Conservation (phyloP, 2,888 invertebrate genomes). For the Drosophila limbata region DNA sequence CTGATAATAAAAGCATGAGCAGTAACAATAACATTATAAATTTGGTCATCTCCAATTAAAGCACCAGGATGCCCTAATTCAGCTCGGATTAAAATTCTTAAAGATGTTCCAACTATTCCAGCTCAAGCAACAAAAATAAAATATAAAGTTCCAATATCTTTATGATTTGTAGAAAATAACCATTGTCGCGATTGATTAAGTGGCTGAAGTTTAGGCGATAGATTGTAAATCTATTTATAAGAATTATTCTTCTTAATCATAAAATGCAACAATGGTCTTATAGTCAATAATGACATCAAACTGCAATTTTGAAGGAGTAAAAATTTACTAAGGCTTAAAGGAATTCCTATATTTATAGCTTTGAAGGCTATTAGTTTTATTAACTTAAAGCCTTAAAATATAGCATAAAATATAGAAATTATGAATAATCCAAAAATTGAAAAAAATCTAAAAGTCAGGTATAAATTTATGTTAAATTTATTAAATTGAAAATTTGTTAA, state of each 20-base stretch:
- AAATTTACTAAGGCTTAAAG: slow-evolving; percentile 87
- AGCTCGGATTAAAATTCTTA: slow-evolving; percentile 58
- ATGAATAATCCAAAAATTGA: slow-evolving; percentile 76
- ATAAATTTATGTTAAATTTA: slow-evolving; percentile 72
- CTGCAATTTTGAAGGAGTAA: slow-evolving; percentile 88
- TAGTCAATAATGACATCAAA: slow-evolving; percentile 87
- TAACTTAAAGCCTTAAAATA: slow-evolving; percentile 59
- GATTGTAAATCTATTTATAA: slow-evolving; percentile 89
- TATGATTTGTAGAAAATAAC: slow-evolving; percentile 90
- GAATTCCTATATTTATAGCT: slow-evolving; percentile 86
- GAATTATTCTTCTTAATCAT: slow-evolving; percentile 87
- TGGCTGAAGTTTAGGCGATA: slow-evolving; percentile 88
- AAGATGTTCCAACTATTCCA: slow-evolving; percentile 86
- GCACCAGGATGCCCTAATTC: slow-evolving; percentile 86
- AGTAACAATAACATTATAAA: slow-evolving; percentile 92
- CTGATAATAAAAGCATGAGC: slow-evolving; percentile 92
- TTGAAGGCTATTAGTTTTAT: slow-evolving; percentile 88
- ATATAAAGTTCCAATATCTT: slow-evolving; percentile 91
- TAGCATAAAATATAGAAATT: slow-evolving; percentile 65
- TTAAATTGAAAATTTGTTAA: slow-evolving; percentile 82
- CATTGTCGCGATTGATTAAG: slow-evolving; percentile 89
- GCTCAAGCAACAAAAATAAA: slow-evolving; percentile 89
- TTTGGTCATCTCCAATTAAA: slow-evolving; percentile 90
- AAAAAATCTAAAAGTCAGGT: slow-evolving; percentile 73
- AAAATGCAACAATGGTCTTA: slow-evolving; percentile 50